Evolutionary conservation across 2,888 invertebrate genomes (phyloP).

Genomic region (Calameuta filiformis): DNA sequence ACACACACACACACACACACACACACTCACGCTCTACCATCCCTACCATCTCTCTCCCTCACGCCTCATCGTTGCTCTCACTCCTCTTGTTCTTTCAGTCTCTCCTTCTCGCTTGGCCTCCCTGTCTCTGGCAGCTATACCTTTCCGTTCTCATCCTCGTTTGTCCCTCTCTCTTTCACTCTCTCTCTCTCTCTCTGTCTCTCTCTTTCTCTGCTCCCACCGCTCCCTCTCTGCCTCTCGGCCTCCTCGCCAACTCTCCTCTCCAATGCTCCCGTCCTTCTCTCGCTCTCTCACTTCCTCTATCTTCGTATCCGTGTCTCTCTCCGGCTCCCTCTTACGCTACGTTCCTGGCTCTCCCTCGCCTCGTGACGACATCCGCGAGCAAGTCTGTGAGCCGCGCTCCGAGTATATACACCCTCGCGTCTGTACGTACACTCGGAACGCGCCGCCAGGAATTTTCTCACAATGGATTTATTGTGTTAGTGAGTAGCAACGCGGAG

Average conservation of each 20-base stretch:
- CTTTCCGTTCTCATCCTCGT: background rate
- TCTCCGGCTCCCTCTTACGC: conserved; percentile 13
- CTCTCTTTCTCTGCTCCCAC: conserved; percentile 10
- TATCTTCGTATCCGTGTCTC: conserved; percentile 2
- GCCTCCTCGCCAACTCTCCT: conserved; percentile 1
- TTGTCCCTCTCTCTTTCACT: background rate
- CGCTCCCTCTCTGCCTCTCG: conserved; percentile 3
- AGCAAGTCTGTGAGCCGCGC: conserved; percentile 19
- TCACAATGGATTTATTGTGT: conserved; percentile 57
- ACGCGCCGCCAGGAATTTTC: conserved; percentile 54
- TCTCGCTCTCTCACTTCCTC: conserved; percentile 3
- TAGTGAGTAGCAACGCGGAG: conserved; percentile 39
- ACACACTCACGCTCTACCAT: background rate
- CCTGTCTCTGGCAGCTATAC: background rate
- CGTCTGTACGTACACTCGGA: conserved; percentile 48
- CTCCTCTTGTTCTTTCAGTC: conserved; percentile 1
- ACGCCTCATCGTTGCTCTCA: background rate
- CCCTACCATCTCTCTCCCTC: conserved; percentile 13
- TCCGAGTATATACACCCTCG: conserved; percentile 3
- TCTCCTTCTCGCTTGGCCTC: background rate
- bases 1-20: background rate
- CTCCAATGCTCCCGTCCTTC: conserved; percentile 2
- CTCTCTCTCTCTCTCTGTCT: background rate
- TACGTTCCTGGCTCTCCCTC: conserved; percentile 9
- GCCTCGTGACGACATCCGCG: conserved; percentile 45